Evolutionary conservation across 2,113 vertebrate genomes (phyloP).

Genomic region (Actinemys pallida): DNA sequence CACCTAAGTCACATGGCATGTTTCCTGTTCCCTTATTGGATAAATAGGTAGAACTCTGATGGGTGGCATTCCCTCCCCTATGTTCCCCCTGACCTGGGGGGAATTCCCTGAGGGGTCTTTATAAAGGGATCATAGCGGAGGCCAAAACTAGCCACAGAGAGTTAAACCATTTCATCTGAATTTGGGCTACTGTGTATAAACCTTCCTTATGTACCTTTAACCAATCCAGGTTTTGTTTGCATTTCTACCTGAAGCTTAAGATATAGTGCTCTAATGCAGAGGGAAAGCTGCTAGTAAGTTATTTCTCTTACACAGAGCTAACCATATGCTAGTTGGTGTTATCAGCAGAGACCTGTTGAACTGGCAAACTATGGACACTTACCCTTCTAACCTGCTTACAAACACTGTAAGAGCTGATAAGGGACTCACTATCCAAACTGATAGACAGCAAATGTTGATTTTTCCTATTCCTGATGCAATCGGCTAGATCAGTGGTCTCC

Average conservation of each 20-base stretch:
- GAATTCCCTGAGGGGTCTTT: no score
- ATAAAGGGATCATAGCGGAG: no score
- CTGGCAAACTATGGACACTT: slow-evolving; percentile 6
- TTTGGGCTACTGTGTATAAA: neutral
- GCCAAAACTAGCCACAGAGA: neutral
- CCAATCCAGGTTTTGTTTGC: neutral
- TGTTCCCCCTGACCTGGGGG: fast-evolving
- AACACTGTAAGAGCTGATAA: slow-evolving; percentile 40
- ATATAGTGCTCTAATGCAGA: neutral
- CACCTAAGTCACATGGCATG: fast-evolving
- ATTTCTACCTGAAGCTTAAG: neutral
- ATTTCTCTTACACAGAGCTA: neutral
- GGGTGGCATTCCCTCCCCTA: fast-evolving
- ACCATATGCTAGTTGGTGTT: slow-evolving; percentile 14
- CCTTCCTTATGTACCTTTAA: neutral
- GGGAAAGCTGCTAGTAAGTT: neutral
- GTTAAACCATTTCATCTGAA: fast-evolving
- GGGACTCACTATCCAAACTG: slow-evolving; percentile 32
- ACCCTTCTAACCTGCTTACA: slow-evolving; percentile 22
- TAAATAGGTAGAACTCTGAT: neutral
- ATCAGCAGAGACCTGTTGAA: slow-evolving; percentile 26
- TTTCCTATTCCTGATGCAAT: slow-evolving; percentile 35
- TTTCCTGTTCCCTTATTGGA: neutral
- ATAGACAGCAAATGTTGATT: slow-evolving; percentile 55
- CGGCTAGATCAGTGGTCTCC: neutral